These are phyloP conservation scores for Gastrophryne carolinensis DNA, from an alignment of 2,797 vertebrate genomes.

Conservation along the genomic window DNA sequence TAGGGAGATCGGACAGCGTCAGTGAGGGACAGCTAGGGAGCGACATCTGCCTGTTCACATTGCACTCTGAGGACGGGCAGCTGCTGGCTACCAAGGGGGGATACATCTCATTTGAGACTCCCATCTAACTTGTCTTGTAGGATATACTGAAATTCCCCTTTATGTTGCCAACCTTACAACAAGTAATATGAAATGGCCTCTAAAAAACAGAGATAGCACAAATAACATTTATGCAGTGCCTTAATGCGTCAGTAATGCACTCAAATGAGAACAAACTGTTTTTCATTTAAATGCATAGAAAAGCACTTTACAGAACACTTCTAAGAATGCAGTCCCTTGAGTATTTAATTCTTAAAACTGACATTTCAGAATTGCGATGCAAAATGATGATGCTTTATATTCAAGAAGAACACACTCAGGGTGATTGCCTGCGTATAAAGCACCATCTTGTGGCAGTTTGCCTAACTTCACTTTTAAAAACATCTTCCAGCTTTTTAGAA, in stretches of 20 bases:
- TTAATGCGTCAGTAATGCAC: not conserved
- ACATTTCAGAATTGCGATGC: not conserved
- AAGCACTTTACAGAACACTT: not conserved
- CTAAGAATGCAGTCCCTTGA: not conserved
- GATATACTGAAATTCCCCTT: no score
- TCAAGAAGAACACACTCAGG: not conserved
- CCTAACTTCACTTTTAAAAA: no score
- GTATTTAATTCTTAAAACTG: not conserved
- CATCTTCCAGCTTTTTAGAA: no score
- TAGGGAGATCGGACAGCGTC: no score
- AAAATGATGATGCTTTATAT: not conserved
- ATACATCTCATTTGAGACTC: no score
- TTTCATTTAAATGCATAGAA: not conserved
- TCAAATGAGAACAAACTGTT: conserved; percentile 1
- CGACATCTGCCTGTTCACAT: no score
- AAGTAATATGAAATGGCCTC: not conserved
- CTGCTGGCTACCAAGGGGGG: no score
- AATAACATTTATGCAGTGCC: not conserved
- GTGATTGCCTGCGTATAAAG: not conserved
- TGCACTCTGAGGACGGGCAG: no score
- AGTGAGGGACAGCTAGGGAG: no score
- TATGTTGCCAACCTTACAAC: no score
- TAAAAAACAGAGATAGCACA: not conserved
- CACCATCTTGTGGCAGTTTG: conserved; percentile 16
- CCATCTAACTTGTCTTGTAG: no score